phyloP scores from a whole-genome alignment of 2,797 vertebrate genomes.

The Furcifer pardalis region DNA sequence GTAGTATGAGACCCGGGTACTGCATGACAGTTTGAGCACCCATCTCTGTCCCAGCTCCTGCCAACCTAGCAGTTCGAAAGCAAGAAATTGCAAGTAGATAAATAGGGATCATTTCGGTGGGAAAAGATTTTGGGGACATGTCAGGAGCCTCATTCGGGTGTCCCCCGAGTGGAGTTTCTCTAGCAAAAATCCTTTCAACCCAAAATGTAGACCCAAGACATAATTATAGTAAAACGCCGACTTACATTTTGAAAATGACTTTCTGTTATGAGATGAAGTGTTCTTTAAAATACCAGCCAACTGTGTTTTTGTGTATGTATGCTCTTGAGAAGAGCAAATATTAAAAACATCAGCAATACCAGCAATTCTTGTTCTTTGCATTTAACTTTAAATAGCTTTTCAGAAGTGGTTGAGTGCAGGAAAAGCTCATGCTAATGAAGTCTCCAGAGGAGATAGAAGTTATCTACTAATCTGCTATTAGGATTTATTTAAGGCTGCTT shows the following conservation, averaged over 20 bases:
- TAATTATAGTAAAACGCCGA: too few relatives aligned
- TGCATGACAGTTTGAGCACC: too few relatives aligned
- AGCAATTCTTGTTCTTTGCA: slow-evolving; percentile 41
- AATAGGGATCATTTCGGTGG: too few relatives aligned
- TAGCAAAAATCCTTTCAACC: too few relatives aligned
- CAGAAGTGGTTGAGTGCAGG: slow-evolving; percentile 39
- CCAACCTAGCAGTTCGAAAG: too few relatives aligned
- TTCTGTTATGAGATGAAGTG: neutral
- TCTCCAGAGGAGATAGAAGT: slow-evolving; percentile 50
- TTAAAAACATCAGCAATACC: slow-evolving; percentile 37
- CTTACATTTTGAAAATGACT: slow-evolving; percentile 31
- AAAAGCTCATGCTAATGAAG: slow-evolving; percentile 44
- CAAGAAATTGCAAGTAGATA: too few relatives aligned
- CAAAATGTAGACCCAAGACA: too few relatives aligned
- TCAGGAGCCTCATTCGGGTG: too few relatives aligned
- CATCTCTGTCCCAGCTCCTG: too few relatives aligned
- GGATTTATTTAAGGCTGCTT: slow-evolving; percentile 42
- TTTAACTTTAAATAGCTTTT: slow-evolving; percentile 45
- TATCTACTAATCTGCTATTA: slow-evolving; percentile 43
- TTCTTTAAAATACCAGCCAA: slow-evolving; percentile 16
- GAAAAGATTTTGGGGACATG: too few relatives aligned
- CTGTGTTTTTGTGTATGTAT: slow-evolving; percentile 5
- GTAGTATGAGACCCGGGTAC: too few relatives aligned
- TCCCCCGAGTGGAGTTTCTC: too few relatives aligned
- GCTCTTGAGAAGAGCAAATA: slow-evolving; percentile 33